phyloP scores from a whole-genome alignment of 2,797 vertebrate genomes.

The Labroides dimidiatus region DNA sequence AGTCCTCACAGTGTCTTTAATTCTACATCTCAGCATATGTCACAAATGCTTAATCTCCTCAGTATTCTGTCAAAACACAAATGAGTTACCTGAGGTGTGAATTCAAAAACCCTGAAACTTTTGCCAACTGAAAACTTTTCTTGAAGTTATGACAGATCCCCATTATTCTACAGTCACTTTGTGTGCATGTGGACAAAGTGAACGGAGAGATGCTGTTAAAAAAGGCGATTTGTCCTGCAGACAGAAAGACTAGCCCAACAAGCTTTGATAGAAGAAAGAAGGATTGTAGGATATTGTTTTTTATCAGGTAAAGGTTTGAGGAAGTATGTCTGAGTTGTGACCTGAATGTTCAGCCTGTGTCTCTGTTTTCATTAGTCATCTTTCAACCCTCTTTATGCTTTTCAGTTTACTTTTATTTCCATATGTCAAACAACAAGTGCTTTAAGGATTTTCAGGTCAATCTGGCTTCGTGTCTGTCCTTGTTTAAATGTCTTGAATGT shows the following conservation, averaged over 20 bases:
- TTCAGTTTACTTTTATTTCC: neutral
- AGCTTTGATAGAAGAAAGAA: conserved; percentile 22
- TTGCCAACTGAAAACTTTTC: too few relatives aligned
- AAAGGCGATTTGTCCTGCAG: conserved; percentile 23
- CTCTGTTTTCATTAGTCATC: conserved; percentile 22
- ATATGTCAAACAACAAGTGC: neutral
- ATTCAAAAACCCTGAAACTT: too few relatives aligned
- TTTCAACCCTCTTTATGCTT: conserved; percentile 7
- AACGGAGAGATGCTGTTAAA: conserved; percentile 18
- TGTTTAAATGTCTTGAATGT: neutral
- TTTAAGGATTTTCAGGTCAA: neutral
- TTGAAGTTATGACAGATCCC: too few relatives aligned
- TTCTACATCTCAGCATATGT: too few relatives aligned
- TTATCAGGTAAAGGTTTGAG: conserved; percentile 38
- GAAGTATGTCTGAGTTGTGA: conserved; percentile 31
- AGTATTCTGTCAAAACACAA: too few relatives aligned
- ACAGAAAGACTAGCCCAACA: too few relatives aligned
- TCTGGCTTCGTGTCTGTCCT: neutral
- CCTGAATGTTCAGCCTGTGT: conserved; percentile 3
- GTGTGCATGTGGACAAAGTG: conserved; percentile 6
- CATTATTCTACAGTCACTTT: too few relatives aligned
- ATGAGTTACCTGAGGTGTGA: too few relatives aligned
- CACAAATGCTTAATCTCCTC: too few relatives aligned
- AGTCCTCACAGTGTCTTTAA: too few relatives aligned
- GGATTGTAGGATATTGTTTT: conserved; percentile 32